Percentiles rank a stretch among this genome's conserved stretches.
Evolutionary conservation across 2,888 invertebrate genomes (phyloP).

Genomic region (Drosophila gaucha): DNA sequence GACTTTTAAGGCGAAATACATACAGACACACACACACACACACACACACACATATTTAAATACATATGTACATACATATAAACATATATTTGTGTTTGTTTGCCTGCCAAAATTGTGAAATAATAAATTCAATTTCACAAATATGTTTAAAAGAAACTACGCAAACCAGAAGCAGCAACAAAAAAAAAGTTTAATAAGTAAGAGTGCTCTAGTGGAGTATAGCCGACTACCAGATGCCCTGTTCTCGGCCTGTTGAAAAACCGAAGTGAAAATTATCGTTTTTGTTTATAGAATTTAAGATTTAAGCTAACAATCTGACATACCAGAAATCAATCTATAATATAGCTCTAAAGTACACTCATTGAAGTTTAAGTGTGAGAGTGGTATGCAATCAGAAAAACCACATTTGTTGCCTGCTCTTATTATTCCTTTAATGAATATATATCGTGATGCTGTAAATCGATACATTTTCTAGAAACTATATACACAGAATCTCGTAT

Average conservation of each 20-base stretch:
- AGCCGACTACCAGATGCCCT: not conserved
- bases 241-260: not conserved
- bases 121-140: slow-evolving; percentile 77
- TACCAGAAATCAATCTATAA: too few relatives aligned
- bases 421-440: too few relatives aligned
- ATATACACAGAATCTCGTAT: too few relatives aligned
- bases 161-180: slow-evolving; percentile 26
- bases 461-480: too few relatives aligned
- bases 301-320: too few relatives aligned
- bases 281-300: too few relatives aligned
- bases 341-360: too few relatives aligned
- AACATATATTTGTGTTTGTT: slow-evolving; percentile 8
- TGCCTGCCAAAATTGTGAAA: slow-evolving; percentile 60
- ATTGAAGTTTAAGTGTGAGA: too few relatives aligned
- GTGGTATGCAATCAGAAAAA: too few relatives aligned
- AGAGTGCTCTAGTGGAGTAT: not conserved
- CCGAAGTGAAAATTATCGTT: too few relatives aligned
- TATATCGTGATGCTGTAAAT: too few relatives aligned
- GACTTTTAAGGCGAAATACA: slow-evolving; percentile 37
- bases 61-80: not conserved
- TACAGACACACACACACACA: slow-evolving; percentile 1
- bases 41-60: not conserved
- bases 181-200: slow-evolving; percentile 38
- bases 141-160: slow-evolving; percentile 50
- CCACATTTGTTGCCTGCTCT: too few relatives aligned